Conservation (phyloP, 2,113 vertebrate species). For the Pithys albifrons region DNA sequence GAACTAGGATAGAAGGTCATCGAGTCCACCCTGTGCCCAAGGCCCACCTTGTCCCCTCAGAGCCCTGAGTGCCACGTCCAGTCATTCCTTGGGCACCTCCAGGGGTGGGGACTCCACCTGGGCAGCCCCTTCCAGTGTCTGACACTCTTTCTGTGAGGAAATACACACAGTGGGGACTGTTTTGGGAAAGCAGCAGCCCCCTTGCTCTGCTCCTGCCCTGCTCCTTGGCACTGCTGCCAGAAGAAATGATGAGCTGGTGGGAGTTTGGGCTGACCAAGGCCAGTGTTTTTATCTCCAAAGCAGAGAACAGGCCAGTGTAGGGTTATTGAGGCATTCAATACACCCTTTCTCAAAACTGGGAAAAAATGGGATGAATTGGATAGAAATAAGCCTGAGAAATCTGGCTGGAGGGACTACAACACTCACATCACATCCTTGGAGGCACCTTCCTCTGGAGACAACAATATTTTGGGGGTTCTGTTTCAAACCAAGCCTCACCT, state of each 20-base stretch:
- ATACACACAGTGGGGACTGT: not conserved
- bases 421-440: not conserved
- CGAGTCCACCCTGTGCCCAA: rapidly evolving
- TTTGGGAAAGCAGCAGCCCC: not conserved
- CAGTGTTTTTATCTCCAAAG: not conserved
- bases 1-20: not conserved
- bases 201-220: not conserved
- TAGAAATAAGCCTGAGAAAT: not conserved
- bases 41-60: not conserved
- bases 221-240: not conserved
- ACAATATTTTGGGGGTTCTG: not conserved
- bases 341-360: not conserved
- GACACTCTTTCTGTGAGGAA: not conserved
- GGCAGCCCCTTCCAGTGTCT: not conserved
- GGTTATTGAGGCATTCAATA: not conserved
- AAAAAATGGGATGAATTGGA: not conserved
- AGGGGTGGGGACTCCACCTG: not conserved
- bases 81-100: not conserved
- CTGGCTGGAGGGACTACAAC: not conserved
- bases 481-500: not conserved
- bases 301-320: not conserved
- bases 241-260: not conserved
- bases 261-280: not conserved
- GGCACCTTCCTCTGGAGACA: not conserved
- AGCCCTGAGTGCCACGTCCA: not conserved